Conservation (phyloP, 2,797 vertebrate genomes). For the Artibeus lituratus region DNA sequence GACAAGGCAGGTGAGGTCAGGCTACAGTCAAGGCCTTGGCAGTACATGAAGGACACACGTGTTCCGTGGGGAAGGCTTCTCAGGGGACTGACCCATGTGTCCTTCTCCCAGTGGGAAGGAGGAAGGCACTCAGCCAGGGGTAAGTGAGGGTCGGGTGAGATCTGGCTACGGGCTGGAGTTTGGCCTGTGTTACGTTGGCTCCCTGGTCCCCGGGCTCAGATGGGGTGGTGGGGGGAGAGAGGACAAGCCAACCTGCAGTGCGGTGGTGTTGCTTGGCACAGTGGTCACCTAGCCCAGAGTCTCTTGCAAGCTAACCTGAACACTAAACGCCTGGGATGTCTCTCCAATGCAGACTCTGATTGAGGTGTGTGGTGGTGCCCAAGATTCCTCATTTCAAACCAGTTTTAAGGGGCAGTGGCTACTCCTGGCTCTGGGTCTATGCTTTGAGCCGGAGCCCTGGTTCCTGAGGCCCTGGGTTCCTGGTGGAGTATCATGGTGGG, state of each 20-base stretch:
- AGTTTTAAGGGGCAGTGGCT: background rate
- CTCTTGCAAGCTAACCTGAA: too few species aligned
- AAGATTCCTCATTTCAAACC: background rate
- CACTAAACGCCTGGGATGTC: background rate
- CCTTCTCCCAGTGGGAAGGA: background rate
- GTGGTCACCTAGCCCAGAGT: background rate
- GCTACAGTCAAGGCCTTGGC: background rate
- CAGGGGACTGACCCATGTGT: background rate
- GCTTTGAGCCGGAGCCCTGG: background rate
- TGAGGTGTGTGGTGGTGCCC: background rate
- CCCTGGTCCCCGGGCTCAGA: background rate
- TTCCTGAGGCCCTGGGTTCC: background rate
- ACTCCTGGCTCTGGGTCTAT: fast-evolving
- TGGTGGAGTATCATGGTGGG: background rate
- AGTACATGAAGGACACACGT: background rate
- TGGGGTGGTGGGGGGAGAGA: too few species aligned
- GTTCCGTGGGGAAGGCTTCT: background rate
- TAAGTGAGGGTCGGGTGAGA: background rate
- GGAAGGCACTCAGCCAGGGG: background rate
- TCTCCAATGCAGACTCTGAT: background rate
- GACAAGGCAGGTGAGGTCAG: background rate
- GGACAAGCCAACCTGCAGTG: too few species aligned
- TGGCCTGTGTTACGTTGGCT: background rate
- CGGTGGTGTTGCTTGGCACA: too few species aligned
- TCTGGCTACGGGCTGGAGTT: background rate